Base-by-base conservation (phyloP, 2,113 vertebrate genomes). In the Prietella phreatophila region DNA sequence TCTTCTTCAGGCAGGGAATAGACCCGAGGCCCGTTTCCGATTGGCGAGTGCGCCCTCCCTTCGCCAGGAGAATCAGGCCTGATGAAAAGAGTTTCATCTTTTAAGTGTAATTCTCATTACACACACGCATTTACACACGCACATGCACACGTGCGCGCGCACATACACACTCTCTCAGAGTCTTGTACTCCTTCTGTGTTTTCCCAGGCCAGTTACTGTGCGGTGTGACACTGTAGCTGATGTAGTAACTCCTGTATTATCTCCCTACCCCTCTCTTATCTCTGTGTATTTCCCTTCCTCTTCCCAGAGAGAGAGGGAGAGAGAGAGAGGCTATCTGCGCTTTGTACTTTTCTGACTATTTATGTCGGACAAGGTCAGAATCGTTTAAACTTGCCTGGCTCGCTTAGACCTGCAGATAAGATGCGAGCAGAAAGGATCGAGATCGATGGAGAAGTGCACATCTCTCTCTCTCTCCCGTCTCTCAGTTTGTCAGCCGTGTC, bases 331-430 rank as follows among this genome's bases (percentile, higher is more conserved):
- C 94, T 95, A 94, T 96, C 94, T 95, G 92, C 93, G 92, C 91
- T 84, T 85, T 93, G 93, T 95, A 95, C 93, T 95, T 95, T 95
- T 95, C 94, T 94, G 94, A 95, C 95, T 95, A 94, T 96, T 96
- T 95, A 95, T 95, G 95, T 95, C 89, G 93, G 94, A 96, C 95
- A 95, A 96, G 95, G 95, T 96, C 95, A 94, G 93, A 93, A 95
- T 95, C 94, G 93, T 96, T 96, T 96, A 94, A 93, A 94, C 89
- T 91, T 92, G 92, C 93, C 91, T 87, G 92, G 92, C 93, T 94
- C 93, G 90, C 89, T 93, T 93, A 92, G 92, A 91, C 92, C 93
- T 87, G 89, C 92, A 94, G 95, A 95, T 95, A 94, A 95, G 95
- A 95, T 94, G 94, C 92, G 91, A 91, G 91, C 90, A 91, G 83